Evolutionary conservation across 1,140 invertebrate species (phyloP).

Genomic region (Cyclina sinensis): DNA sequence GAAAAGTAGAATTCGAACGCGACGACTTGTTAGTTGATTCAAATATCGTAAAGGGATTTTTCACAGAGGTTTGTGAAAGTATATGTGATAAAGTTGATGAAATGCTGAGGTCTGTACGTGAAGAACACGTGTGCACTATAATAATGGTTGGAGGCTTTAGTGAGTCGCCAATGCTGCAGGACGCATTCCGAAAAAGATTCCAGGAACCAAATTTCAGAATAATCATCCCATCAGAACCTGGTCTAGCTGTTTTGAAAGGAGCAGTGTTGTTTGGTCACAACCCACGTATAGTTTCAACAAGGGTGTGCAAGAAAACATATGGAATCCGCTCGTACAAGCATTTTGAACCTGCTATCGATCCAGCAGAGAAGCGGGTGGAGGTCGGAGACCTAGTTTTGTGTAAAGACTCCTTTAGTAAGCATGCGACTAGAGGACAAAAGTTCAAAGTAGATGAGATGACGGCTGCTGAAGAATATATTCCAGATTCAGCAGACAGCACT

Average conservation of each 20-base stretch:
- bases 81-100: background rate
- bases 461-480: background rate
- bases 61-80: background rate
- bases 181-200: background rate
- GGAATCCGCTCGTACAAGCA: slow-evolving; percentile 19
- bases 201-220: background rate
- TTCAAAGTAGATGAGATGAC: background rate
- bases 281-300: background rate
- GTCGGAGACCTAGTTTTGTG: background rate
- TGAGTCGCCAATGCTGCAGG: slow-evolving; percentile 12
- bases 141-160: slow-evolving; percentile 49
- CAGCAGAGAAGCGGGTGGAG: background rate
- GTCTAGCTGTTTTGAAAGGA: slow-evolving; percentile 38
- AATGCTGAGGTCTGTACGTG: background rate
- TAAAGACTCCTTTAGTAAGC: slow-evolving; percentile 38
- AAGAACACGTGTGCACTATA: background rate
- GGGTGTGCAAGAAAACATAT: slow-evolving; percentile 41
- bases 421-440: slow-evolving; percentile 3
- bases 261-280: slow-evolving; percentile 52
- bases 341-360: slow-evolving; percentile 42
- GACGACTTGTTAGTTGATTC: slow-evolving; percentile 28
- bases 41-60: slow-evolving; percentile 20
- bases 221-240: slow-evolving; percentile 22
- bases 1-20: background rate
- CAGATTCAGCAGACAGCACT: background rate